Evolutionary conservation across 53 echinoderm and acorn worm species (phyloP).

Genomic region (Holothuria scabra): DNA sequence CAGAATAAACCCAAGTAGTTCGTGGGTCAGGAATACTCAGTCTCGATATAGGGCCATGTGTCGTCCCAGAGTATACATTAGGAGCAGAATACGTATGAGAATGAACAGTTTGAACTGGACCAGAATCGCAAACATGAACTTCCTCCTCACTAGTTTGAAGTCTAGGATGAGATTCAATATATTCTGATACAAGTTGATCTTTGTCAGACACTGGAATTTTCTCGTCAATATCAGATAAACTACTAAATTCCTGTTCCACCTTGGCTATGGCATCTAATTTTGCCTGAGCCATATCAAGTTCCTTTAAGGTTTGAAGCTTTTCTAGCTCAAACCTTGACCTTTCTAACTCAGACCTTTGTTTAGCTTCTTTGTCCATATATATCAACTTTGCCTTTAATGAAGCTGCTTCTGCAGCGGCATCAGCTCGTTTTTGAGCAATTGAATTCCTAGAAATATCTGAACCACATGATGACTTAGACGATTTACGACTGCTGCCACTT

Average conservation of each 20-base stretch:
- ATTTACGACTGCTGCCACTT: not conserved
- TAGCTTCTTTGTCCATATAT: slow-evolving; percentile 20
- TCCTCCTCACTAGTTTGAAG: too few relatives aligned
- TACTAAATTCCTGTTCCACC: not conserved
- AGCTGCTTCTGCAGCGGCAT: slow-evolving; percentile 7
- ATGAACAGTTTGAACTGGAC: too few relatives aligned
- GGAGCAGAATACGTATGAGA: too few relatives aligned
- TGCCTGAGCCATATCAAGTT: slow-evolving; percentile 20
- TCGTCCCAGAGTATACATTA: too few relatives aligned
- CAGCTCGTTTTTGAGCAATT: not conserved
- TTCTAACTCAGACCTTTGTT: too few relatives aligned
- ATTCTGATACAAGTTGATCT: slow-evolving; percentile 2
- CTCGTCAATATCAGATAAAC: not conserved
- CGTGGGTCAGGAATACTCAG: too few relatives aligned
- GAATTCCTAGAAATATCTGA: not conserved
- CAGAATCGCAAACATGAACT: too few relatives aligned
- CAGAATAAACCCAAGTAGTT: too few relatives aligned
- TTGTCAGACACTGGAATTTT: not conserved
- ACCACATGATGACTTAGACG: too few relatives aligned
- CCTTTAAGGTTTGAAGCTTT: slow-evolving; percentile 7
- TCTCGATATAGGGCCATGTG: too few relatives aligned
- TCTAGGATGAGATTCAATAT: not conserved
- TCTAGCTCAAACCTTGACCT: slow-evolving; percentile 3
- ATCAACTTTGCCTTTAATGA: slow-evolving; percentile 2
- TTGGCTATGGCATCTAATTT: not conserved